Base-by-base conservation (phyloP, 2,113 vertebrate genomes). In the Trochalopteron elliotii region DNA sequence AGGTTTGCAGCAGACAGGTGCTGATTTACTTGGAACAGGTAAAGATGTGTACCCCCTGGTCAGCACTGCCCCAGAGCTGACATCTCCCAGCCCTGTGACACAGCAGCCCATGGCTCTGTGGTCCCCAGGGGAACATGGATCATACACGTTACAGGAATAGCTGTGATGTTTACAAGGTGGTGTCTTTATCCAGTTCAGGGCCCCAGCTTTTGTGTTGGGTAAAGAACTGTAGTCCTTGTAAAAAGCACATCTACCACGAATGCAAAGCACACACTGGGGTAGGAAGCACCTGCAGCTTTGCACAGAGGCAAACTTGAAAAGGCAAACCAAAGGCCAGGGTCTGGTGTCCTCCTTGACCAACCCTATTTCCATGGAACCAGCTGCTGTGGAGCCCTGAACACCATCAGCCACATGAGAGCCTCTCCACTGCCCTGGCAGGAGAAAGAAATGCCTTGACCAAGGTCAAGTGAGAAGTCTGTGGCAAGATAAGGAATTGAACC, bases 281-380 rank as follows among this genome's bases (percentile, higher is more conserved):
- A 13, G 22, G 30, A 67, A 57, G 19, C 15, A 45, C n/a, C 64
- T 68, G 25, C 35, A 52, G 33, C 57, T 60, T 30, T 59, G 24
- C n/a, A 40, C 56, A 69, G 65, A 72, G 44, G 33, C 45, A 70
- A 40, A 30, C 30, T 5, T 23, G 42, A 63, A 25, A 76, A 65
- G 76, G 57, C 57, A 60, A 60, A 59, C 39, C 65, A 25, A 79
- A 61, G 56, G 65, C 31, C 28, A 22, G 18, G 10, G 21, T 45
- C 78, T 90, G 49, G 3, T 15, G 42, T 9, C 23, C 64, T 45
- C 35, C 37, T 1, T 37, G 60, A 55, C 30, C 0, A 0, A 25
- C 11, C 21, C 11, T 2, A 3, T 25, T 44, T 27, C 33, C 45
- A 16, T 44, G 42, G 52, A 65, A 35, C 6, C 59, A 61, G 2